Conservation (phyloP, 2,888 invertebrate genomes). For the Celastrina argiolus region DNA sequence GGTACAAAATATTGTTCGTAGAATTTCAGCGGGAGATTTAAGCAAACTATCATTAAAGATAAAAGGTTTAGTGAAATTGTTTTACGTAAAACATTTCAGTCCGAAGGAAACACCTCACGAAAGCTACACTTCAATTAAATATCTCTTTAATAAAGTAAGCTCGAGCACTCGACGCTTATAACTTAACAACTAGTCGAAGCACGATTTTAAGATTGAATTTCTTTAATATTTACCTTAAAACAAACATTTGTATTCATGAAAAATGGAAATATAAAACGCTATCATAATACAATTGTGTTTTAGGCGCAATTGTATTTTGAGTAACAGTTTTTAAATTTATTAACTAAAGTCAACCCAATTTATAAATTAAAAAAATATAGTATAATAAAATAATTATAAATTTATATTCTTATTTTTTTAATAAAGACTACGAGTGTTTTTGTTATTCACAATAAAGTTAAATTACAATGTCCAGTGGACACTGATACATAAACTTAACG, state of each 20-base stretch:
- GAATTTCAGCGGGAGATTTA: not conserved
- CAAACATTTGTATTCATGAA: constrained; percentile 7
- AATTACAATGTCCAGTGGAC: too few species aligned
- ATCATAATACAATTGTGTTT: too few species aligned
- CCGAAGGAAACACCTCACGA: constrained; percentile 10
- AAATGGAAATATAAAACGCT: not conserved
- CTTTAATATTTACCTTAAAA: not conserved
- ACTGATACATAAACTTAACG: too few species aligned
- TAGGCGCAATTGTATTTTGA: not conserved
- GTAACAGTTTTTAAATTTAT: not conserved
- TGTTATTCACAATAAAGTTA: too few species aligned
- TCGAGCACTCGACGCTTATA: constrained; percentile 2
- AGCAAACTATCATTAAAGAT: not conserved
- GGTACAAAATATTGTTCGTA: constrained; percentile 3
- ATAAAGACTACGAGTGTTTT: too few species aligned
- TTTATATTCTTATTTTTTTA: too few species aligned
- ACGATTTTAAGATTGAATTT: not conserved
- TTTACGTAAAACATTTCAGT: constrained; percentile 15
- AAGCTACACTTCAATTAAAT: constrained; percentile 20
- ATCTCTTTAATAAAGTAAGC: constrained; percentile 20
- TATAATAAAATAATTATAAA: too few species aligned
- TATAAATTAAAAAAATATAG: too few species aligned
- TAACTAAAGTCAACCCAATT: too few species aligned
- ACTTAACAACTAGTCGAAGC: constrained; percentile 9
- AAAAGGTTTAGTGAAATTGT: not conserved